Evolutionary conservation across 2,113 vertebrate genomes (phyloP).

Genomic region (Capricornis sumatraensis): DNA sequence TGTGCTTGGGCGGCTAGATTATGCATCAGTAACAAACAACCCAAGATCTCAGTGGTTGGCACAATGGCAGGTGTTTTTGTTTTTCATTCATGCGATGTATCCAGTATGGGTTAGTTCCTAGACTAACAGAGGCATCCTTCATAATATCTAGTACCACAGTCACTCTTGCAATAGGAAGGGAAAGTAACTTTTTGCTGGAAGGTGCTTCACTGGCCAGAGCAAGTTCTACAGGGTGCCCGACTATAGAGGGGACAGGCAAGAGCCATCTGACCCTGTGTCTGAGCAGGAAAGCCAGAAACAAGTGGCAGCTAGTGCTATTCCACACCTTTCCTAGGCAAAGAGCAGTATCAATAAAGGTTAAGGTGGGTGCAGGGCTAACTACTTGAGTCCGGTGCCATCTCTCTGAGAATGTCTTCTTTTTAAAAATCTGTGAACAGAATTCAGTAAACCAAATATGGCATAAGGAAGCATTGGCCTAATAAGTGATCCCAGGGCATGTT

Average conservation of each 20-base stretch:
- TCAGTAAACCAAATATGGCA: neutral
- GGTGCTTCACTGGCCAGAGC: neutral
- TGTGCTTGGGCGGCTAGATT: neutral
- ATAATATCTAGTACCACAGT: neutral
- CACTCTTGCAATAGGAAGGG: neutral
- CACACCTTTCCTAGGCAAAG: neutral
- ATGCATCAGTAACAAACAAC: neutral
- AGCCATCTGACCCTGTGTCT: neutral
- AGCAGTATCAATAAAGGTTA: neutral
- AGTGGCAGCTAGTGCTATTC: rapidly evolving
- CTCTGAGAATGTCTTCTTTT: neutral
- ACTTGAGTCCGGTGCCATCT: neutral
- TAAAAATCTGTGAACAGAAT: neutral
- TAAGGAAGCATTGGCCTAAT: neutral
- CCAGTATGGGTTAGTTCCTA: neutral
- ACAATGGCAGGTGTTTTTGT: neutral
- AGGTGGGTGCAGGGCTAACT: neutral
- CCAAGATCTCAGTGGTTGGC: neutral
- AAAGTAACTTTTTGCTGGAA: neutral
- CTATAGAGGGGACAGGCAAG: neutral
- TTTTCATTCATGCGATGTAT: rapidly evolving
- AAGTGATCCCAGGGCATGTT: neutral
- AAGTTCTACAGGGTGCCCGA: neutral
- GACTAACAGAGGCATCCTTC: neutral
- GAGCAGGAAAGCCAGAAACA: neutral